phyloP scores from a whole-genome alignment of 2,888 invertebrate genomes.

The Himalopsyche japonica region DNA sequence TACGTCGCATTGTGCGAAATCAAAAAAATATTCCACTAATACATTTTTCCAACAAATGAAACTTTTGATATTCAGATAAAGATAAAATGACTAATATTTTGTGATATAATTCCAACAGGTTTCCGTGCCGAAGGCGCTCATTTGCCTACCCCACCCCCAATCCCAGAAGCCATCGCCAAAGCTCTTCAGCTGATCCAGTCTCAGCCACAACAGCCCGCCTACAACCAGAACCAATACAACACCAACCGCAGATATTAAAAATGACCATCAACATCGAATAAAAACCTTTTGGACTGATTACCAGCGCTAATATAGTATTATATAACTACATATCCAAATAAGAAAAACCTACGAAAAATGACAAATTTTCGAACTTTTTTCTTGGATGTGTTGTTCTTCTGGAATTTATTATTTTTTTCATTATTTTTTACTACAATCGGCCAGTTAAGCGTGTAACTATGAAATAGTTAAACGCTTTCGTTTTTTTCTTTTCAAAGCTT shows the following conservation, averaged over 20 bases:
- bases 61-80: not conserved
- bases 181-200: constrained; percentile 55
- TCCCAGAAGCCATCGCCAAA: constrained; percentile 63
- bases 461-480: not conserved
- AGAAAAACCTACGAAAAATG: not conserved
- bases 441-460: not conserved
- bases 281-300: not conserved
- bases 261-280: not conserved
- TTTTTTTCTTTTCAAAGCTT: too few species aligned
- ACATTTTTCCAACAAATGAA: too few species aligned
- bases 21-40: too few species aligned
- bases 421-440: not conserved
- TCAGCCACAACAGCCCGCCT: constrained; percentile 49
- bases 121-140: constrained; percentile 66
- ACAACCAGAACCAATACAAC: constrained; percentile 43
- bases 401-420: not conserved
- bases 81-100: not conserved
- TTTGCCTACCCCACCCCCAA: constrained; percentile 65
- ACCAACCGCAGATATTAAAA: constrained; percentile 35
- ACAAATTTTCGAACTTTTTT: not conserved
- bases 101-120: constrained; percentile 48
- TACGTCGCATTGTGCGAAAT: too few species aligned
- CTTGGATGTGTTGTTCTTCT: not conserved
- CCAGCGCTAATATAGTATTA: not conserved
- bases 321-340: not conserved